Evolutionary conservation across 2,797 vertebrate species (phyloP).

Genomic region (Astyanax mexicanus): DNA sequence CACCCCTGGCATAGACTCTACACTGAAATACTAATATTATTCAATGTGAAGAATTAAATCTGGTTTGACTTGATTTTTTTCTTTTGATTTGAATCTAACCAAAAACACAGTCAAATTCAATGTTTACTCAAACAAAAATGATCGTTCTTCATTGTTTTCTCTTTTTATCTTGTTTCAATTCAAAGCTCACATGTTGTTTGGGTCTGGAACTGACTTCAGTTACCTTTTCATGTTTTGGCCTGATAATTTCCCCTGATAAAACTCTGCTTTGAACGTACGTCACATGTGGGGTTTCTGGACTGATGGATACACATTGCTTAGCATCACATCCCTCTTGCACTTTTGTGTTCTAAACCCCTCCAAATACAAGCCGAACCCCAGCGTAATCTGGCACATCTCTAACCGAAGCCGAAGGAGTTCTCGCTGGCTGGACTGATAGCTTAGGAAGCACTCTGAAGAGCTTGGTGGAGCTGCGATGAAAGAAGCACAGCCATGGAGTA

Average conservation of each 20-base stretch:
- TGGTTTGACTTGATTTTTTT: too few species aligned
- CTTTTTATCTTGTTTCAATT: slow-evolving; percentile 36
- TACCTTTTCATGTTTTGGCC: slow-evolving; percentile 76
- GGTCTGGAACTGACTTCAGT: slow-evolving; percentile 47
- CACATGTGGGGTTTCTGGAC: slow-evolving; percentile 15
- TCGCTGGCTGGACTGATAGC: slow-evolving; percentile 47
- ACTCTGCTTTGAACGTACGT: not conserved
- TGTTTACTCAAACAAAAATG: slow-evolving; percentile 68
- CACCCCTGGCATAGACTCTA: too few species aligned
- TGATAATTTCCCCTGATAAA: slow-evolving; percentile 58
- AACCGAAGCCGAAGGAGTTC: slow-evolving; percentile 1
- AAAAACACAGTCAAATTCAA: too few species aligned
- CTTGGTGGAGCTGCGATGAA: slow-evolving; percentile 43
- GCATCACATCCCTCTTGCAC: slow-evolving; percentile 38
- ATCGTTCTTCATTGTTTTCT: slow-evolving; percentile 67
- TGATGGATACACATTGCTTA: slow-evolving; percentile 39
- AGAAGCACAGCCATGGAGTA: slow-evolving; percentile 5
- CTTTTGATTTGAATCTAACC: too few species aligned
- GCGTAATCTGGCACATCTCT: slow-evolving; percentile 49
- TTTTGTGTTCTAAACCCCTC: slow-evolving; percentile 49
- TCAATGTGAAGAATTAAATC: too few species aligned
- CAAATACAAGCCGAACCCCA: slow-evolving; percentile 34
- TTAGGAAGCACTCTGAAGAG: slow-evolving; percentile 46
- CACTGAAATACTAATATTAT: too few species aligned
- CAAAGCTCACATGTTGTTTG: too few species aligned